Evolutionary conservation across 1,140 invertebrate genomes (phyloP).

Genomic region (Drosophila nigromelanica): DNA sequence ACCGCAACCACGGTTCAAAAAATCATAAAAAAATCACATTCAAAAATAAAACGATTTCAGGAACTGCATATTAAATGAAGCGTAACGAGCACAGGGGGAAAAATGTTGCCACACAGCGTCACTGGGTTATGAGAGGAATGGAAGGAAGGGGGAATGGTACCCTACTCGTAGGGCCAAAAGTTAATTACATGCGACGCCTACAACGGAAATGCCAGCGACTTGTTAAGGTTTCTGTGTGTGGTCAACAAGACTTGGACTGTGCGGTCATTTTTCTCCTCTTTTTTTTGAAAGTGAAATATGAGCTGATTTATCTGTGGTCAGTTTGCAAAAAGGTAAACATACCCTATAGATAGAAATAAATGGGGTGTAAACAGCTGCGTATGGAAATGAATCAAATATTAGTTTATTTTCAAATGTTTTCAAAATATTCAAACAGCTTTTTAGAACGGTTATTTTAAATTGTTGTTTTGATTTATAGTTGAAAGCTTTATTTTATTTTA

Average conservation of each 20-base stretch:
- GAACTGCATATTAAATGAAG: constrained; percentile 79
- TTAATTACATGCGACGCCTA: constrained; percentile 76
- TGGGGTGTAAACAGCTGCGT: background rate
- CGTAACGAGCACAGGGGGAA: constrained; percentile 53
- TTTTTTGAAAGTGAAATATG: constrained; percentile 61
- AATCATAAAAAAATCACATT: constrained; percentile 13
- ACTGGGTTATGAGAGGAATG: background rate
- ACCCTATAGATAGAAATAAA: background rate
- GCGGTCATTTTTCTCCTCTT: constrained; percentile 10
- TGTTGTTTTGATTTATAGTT: no score
- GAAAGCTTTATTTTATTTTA: no score
- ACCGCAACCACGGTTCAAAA: constrained; percentile 39
- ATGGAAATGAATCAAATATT: no score
- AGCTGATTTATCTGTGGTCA: constrained; percentile 51
- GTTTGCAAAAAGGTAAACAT: constrained; percentile 22
- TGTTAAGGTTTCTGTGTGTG: constrained; percentile 57
- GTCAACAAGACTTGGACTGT: constrained; percentile 36
- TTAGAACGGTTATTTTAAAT: no score
- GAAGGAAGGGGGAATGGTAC: background rate
- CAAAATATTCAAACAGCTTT: no score
- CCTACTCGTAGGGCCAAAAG: constrained; percentile 57
- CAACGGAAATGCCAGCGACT: constrained; percentile 53
- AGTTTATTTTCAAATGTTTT: no score
- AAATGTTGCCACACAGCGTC: constrained; percentile 47
- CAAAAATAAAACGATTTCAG: constrained; percentile 37